A percentile compares a stretch with the other conserved stretches of the same genome.
Evolutionary conservation across 2,888 invertebrate species (phyloP).

Genomic region (Ctena decussata): DNA sequence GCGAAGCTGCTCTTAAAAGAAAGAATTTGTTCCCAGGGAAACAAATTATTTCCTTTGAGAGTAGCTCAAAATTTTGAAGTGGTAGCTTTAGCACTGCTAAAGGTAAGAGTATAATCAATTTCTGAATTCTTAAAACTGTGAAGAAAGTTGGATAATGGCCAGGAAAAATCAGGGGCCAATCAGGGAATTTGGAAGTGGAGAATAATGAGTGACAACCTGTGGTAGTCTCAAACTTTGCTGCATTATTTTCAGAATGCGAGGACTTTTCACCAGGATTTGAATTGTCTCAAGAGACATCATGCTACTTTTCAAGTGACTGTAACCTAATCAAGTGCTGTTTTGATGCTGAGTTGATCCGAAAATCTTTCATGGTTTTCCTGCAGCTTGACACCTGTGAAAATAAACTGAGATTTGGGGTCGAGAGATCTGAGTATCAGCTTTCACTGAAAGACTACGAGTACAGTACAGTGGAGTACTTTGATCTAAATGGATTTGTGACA

Average conservation of each 20-base stretch:
- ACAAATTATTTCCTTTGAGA: too few relatives aligned
- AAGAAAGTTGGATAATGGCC: too few relatives aligned
- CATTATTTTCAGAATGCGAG: conserved; percentile 52
- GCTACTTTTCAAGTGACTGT: conserved; percentile 51
- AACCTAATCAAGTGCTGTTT: conserved; percentile 58
- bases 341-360: conserved; percentile 35
- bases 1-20: too few relatives aligned
- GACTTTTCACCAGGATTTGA: conserved; percentile 7
- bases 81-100: too few relatives aligned
- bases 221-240: too few relatives aligned
- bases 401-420: conserved; percentile 45
- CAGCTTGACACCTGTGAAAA: conserved; percentile 49
- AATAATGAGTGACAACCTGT: too few relatives aligned
- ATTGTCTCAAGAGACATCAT: conserved; percentile 34
- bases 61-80: too few relatives aligned
- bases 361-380: conserved; percentile 33
- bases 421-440: conserved; percentile 33
- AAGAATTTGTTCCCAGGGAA: too few relatives aligned
- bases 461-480: conserved; percentile 46
- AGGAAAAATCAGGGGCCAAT: too few relatives aligned
- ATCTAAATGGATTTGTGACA: conserved; percentile 54
- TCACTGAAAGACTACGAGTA: conserved; percentile 37
- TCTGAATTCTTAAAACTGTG: too few relatives aligned
- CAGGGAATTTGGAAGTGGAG: too few relatives aligned
- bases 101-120: too few relatives aligned